phyloP scores from a whole-genome alignment of 2,113 vertebrate genomes.

The Cavia porcellus region DNA sequence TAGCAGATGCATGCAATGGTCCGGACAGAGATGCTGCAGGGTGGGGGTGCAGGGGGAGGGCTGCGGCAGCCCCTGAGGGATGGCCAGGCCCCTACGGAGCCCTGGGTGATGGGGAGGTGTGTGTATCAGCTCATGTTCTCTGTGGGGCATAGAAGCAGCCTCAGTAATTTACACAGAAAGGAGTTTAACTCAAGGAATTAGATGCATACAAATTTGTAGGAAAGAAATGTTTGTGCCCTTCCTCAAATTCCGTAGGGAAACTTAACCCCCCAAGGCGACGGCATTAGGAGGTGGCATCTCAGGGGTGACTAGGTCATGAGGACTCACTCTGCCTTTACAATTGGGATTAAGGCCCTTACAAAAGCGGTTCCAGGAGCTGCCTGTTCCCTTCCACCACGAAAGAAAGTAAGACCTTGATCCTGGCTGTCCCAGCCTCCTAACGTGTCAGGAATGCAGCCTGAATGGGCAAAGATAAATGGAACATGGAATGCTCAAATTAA shows the following conservation, averaged over 20 bases:
- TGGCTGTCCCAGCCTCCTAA: neutral
- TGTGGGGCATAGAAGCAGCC: neutral
- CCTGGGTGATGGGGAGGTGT: neutral
- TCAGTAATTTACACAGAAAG: slow-evolving; percentile 17
- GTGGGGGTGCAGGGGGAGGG: neutral
- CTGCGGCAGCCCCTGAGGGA: neutral
- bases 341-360: neutral
- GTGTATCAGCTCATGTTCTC: neutral
- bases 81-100: neutral
- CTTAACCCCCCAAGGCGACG: neutral
- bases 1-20: neutral
- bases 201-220: neutral
- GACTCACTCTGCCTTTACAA: too few species aligned
- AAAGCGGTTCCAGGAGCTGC: neutral
- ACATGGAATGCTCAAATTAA: neutral
- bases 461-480: neutral
- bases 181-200: neutral
- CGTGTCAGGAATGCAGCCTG: neutral
- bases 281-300: neutral
- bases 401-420: neutral
- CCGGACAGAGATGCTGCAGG: neutral
- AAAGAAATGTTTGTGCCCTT: neutral
- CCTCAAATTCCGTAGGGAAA: neutral
- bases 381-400: neutral
- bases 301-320: neutral